Base-by-base conservation (phyloP, 2,888 invertebrate species). In the Deilephila porcellus region DNA sequence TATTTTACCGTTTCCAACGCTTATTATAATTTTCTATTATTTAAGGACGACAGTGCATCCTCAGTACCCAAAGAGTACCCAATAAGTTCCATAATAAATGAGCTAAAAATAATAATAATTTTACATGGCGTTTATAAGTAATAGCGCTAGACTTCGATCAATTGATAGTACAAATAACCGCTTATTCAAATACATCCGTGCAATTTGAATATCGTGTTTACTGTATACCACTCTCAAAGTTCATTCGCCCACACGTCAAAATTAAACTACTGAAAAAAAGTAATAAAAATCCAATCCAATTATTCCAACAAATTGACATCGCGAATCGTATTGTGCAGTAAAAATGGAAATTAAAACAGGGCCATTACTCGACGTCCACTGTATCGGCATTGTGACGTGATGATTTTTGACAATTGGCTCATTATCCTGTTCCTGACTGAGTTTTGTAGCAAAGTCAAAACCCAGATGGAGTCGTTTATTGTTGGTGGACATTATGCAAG, bases 401-500 rank as follows among this genome's bases (percentile, higher is more conserved):
- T 72, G 53, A 63, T 34, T 72, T 37, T 25, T 32, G 34, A 34
- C 20, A 72, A 72, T 53, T 63, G 29, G 32, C 34, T n/a, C 56
- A 56, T 53, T 20, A 20, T 64, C 56, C 8, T 63, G 20, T 20
- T 72, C 53, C 32, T 63, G 19, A 32, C 37, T 19, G 25, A 20
- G 52, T 52, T 72, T 20, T 60, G 14, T 71, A 62, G 45, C 25
- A 17, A 32, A 11, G 60, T 29, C 29, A 60, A 29, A 14, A 60
- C 34, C 5, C 25, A 70, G 34, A 79, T 85, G 74, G 80, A 80
- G 5, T 76, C 75, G 0, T 80, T 79, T 60, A 73, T 85, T 14
- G 80, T 82, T 7, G 82, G 81, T 19, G 83, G 83, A 0, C 0
- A 20, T 4, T 59, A 73, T 4, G 67, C 79, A 0, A 70, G 60